phyloP scores from a whole-genome alignment of 1,140 invertebrate species.

The Drosophila arawakana region DNA sequence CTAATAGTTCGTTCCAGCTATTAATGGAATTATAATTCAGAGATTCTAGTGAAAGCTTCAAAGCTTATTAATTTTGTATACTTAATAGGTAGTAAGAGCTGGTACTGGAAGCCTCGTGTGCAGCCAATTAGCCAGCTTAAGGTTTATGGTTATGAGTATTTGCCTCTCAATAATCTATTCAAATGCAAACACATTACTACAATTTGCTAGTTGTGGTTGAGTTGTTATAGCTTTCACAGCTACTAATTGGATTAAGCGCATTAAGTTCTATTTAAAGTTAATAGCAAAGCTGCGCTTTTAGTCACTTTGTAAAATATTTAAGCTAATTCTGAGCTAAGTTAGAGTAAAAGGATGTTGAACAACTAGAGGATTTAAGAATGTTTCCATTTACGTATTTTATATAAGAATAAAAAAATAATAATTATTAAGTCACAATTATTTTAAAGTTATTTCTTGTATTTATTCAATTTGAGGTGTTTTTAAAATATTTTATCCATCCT shows the following conservation, averaged over 20 bases:
- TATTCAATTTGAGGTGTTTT: too few relatives aligned
- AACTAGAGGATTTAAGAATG: too few relatives aligned
- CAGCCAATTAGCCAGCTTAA: background rate
- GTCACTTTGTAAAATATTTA: background rate
- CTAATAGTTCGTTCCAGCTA: too few relatives aligned
- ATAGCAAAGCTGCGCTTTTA: background rate
- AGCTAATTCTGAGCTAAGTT: background rate
- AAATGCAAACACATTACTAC: background rate
- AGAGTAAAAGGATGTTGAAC: too few relatives aligned
- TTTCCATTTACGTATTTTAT: too few relatives aligned
- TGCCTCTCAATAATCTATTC: background rate
- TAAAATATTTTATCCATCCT: too few relatives aligned
- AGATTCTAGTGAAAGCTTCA: background rate
- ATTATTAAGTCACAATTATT: too few relatives aligned
- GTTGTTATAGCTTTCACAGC: background rate
- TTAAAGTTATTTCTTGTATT: too few relatives aligned
- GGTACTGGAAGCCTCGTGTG: background rate
- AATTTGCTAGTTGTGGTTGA: background rate
- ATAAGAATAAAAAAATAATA: too few relatives aligned
- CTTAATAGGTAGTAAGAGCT: background rate
- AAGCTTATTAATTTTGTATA: background rate
- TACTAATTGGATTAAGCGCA: constrained; percentile 1
- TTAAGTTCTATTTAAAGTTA: background rate
- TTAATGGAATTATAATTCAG: background rate
- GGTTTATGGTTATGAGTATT: background rate